phyloP scores from a whole-genome alignment of 2,888 invertebrate genomes.

The Rotaria magnacalcarata region DNA sequence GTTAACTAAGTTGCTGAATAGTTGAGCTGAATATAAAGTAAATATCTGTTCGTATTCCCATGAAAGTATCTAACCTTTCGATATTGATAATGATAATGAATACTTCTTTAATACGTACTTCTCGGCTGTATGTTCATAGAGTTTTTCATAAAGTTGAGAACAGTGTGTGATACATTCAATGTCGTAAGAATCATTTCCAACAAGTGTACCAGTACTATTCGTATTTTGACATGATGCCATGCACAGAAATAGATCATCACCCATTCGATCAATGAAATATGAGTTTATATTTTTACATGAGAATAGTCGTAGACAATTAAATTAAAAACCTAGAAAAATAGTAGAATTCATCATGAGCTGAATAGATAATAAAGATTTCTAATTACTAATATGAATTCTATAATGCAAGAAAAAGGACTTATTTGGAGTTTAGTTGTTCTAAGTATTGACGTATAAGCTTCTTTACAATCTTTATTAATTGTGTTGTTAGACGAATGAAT shows the following conservation, averaged over 20 bases:
- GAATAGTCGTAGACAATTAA: neutral
- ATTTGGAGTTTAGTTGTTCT: neutral
- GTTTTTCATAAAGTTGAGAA: neutral
- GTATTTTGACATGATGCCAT: neutral
- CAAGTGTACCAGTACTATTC: neutral
- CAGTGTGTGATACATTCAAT: slow-evolving; percentile 19
- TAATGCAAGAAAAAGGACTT: neutral
- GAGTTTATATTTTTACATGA: too few species aligned
- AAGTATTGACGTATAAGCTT: neutral
- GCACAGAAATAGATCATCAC: neutral
- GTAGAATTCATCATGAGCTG: neutral
- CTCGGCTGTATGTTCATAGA: neutral
- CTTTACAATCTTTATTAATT: neutral
- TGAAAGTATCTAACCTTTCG: neutral
- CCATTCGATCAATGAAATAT: neutral
- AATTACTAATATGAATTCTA: too few species aligned
- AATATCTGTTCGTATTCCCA: neutral
- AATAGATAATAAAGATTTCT: neutral
- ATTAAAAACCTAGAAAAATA: neutral
- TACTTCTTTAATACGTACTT: neutral
- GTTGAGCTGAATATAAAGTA: too few species aligned
- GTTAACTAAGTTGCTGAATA: neutral
- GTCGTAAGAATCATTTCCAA: slow-evolving; percentile 4
- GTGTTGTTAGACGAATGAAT: neutral
- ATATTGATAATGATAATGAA: neutral